Evolutionary conservation across 35 echinoderm and acorn worm species (phyloP).

Genomic region (Apostichopus parvimensis): DNA sequence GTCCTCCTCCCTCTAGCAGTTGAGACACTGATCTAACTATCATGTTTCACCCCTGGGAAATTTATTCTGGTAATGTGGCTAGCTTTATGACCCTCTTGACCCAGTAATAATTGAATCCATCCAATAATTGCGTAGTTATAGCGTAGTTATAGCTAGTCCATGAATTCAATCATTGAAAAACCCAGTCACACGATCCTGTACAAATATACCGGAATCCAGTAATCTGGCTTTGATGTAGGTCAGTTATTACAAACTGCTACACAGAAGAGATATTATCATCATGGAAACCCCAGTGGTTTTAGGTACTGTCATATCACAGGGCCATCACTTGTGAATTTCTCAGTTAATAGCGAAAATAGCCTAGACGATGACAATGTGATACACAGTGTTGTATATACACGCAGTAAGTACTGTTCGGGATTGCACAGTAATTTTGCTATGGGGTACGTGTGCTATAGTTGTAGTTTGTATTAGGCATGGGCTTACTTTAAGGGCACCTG

Average conservation of each 20-base stretch:
- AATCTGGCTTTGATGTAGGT: slow-evolving; percentile 18
- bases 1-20: background rate
- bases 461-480: no score
- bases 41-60: slow-evolving; percentile 55
- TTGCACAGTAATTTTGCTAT: no score
- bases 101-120: slow-evolving; percentile 53
- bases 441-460: no score
- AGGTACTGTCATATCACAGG: background rate
- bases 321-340: no score
- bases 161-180: background rate
- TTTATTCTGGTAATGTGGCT: slow-evolving; percentile 42
- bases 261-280: slow-evolving; percentile 2
- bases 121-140: slow-evolving; percentile 33
- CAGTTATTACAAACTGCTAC: slow-evolving; percentile 14
- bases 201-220: slow-evolving; percentile 21
- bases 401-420: no score
- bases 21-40: background rate
- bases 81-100: slow-evolving; percentile 32
- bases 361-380: no score
- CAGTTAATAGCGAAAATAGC: no score
- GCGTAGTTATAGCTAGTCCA: background rate
- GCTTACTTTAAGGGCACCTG: no score
- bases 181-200: background rate
- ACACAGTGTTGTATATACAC: no score
- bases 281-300: background rate